Evolutionary conservation across 1,140 invertebrate genomes (phyloP).

Genomic region (Daktulosphaira vitifoliae): DNA sequence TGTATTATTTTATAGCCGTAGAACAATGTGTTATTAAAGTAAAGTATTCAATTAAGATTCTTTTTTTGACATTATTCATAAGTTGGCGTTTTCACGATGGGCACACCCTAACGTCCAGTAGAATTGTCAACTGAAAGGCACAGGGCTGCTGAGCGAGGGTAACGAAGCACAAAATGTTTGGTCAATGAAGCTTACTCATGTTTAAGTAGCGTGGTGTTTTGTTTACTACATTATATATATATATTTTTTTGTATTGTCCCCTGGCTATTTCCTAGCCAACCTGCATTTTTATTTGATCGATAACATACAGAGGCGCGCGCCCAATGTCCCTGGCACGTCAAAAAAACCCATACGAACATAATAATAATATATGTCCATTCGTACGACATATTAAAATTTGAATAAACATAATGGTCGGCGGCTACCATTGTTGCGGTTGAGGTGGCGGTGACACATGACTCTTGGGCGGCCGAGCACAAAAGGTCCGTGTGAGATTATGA

Average conservation of each 20-base stretch:
- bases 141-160: not conserved
- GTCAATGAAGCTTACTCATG: slow-evolving; percentile 11
- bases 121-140: too few relatives aligned
- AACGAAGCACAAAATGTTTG: slow-evolving; percentile 19
- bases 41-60: too few relatives aligned
- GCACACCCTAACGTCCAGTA: too few relatives aligned
- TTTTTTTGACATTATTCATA: too few relatives aligned
- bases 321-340: slow-evolving; percentile 7
- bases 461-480: not conserved
- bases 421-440: slow-evolving; percentile 10
- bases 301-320: not conserved
- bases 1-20: too few relatives aligned
- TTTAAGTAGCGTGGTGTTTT: too few relatives aligned
- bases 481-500: slow-evolving; percentile 4
- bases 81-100: too few relatives aligned
- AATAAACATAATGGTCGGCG: slow-evolving; percentile 6
- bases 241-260: slow-evolving; percentile 2
- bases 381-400: not conserved
- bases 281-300: slow-evolving; percentile 9
- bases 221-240: too few relatives aligned
- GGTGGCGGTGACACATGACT: slow-evolving; percentile 21
- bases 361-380: not conserved
- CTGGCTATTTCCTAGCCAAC: slow-evolving; percentile 18
- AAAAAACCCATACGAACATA: not conserved
- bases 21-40: too few relatives aligned